Evolutionary conservation across 2,888 invertebrate genomes (phyloP).

Genomic region (Agrotis clavis): DNA sequence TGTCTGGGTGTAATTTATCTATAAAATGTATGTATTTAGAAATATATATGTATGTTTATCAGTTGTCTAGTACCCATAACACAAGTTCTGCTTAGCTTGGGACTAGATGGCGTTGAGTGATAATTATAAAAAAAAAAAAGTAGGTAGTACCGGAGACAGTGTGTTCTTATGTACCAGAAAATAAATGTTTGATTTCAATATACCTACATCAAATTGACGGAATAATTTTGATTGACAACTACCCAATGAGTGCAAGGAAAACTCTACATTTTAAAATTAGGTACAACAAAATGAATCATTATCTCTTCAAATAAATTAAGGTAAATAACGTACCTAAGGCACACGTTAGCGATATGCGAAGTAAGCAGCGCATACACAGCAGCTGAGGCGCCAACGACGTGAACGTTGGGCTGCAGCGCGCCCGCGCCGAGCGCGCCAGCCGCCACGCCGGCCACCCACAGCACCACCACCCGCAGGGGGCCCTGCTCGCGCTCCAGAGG

Average conservation of each 20-base stretch:
- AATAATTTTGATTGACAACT: background rate
- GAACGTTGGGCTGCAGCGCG: constrained; percentile 93
- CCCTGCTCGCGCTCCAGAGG: constrained; percentile 94
- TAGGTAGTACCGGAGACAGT: too few relatives aligned
- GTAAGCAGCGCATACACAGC: constrained; percentile 97
- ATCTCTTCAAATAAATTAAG: background rate
- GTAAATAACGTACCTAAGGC: constrained; percentile 85
- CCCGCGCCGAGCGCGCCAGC: constrained; percentile 95
- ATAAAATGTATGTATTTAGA: too few relatives aligned
- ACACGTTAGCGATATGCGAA: constrained; percentile 96
- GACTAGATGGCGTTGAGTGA: too few relatives aligned
- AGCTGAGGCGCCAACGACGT: constrained; percentile 97
- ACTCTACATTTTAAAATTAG: background rate
- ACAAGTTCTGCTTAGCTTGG: too few relatives aligned
- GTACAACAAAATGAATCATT: background rate
- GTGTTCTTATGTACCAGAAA: too few relatives aligned
- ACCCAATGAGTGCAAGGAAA: too few relatives aligned
- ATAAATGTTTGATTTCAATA: too few relatives aligned
- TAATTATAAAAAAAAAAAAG: too few relatives aligned
- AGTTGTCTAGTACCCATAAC: too few relatives aligned
- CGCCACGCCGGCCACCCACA: constrained; percentile 95
- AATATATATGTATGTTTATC: too few relatives aligned
- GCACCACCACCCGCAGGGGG: constrained; percentile 92
- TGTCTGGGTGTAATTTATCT: too few relatives aligned
- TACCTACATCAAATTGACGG: too few relatives aligned